Conservation (phyloP, 2,888 invertebrate species). For the Dolichomitus sp. region DNA sequence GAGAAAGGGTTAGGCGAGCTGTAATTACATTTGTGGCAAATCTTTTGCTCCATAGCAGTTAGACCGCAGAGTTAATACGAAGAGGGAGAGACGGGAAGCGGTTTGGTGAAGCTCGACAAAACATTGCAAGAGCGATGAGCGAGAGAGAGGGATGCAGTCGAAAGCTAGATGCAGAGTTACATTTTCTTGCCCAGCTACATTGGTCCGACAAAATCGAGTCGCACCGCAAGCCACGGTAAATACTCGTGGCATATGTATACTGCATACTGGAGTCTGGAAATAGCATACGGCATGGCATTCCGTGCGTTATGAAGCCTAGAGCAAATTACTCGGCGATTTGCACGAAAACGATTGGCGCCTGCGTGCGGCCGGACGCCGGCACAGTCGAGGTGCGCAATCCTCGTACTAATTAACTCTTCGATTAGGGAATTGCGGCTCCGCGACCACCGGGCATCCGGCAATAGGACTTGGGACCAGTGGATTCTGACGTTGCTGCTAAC, state of each 20-base stretch:
- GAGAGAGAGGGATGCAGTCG: background rate
- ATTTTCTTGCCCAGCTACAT: conserved; percentile 36
- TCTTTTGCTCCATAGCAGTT: conserved; percentile 25
- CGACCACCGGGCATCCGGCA: conserved; percentile 57
- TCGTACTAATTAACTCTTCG: conserved; percentile 75
- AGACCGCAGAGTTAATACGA: conserved; percentile 23
- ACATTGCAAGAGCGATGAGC: background rate
- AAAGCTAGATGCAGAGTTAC: background rate
- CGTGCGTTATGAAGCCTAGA: conserved; percentile 59
- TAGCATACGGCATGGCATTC: conserved; percentile 44
- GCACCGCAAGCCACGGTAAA: conserved; percentile 37
- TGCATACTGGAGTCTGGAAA: conserved; percentile 3
- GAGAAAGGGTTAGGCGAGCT: background rate
- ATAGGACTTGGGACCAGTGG: conserved; percentile 42
- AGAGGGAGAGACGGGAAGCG: background rate
- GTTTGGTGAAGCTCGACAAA: conserved; percentile 2
- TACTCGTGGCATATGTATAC: conserved; percentile 50
- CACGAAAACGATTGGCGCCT: conserved; percentile 74
- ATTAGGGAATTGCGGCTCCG: conserved; percentile 68
- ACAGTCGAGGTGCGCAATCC: conserved; percentile 44
- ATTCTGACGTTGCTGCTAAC: conserved; percentile 21
- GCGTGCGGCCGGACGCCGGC: conserved; percentile 40
- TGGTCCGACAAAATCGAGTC: conserved; percentile 47
- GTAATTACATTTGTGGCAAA: conserved; percentile 32
- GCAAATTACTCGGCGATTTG: conserved; percentile 73